Percentiles rank a stretch among this genome's conserved stretches.
Conservation (phyloP, 2,888 invertebrate genomes). For the Euzophera pinguis region DNA sequence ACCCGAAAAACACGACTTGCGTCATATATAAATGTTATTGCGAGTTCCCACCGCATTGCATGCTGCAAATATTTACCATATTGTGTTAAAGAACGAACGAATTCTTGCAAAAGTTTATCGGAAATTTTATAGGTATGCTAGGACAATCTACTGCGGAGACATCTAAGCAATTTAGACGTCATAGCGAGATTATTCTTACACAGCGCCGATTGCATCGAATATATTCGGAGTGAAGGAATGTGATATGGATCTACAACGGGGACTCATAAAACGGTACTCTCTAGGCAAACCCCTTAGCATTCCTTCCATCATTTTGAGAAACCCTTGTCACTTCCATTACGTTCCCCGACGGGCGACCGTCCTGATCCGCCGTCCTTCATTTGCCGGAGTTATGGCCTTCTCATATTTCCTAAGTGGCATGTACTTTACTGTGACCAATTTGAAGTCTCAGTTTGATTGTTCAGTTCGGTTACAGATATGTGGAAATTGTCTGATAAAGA, state of each 20-base stretch:
- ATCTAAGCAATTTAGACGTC: background rate
- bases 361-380: conserved; percentile 65
- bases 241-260: conserved; percentile 53
- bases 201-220: conserved; percentile 2
- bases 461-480: conserved; percentile 9
- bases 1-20: conserved; percentile 1
- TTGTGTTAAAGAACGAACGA: background rate
- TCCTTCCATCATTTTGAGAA: conserved; percentile 69
- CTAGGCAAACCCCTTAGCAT: conserved; percentile 55
- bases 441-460: conserved; percentile 31
- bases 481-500: background rate
- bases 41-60: conserved; percentile 2
- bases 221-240: conserved; percentile 39
- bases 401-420: conserved; percentile 65
- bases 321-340: conserved; percentile 77
- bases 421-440: conserved; percentile 52
- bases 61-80: conserved; percentile 1
- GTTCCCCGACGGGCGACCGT: conserved; percentile 54
- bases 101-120: background rate
- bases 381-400: conserved; percentile 65
- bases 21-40: conserved; percentile 7
- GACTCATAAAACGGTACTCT: conserved; percentile 64
- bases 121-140: background rate
- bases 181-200: conserved; percentile 4
- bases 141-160: background rate